Evolutionary conservation across 2,113 vertebrate genomes (phyloP), one percentile per base, ranked within the genome.

Genomic region (Mormoops blainvillei): DNA sequence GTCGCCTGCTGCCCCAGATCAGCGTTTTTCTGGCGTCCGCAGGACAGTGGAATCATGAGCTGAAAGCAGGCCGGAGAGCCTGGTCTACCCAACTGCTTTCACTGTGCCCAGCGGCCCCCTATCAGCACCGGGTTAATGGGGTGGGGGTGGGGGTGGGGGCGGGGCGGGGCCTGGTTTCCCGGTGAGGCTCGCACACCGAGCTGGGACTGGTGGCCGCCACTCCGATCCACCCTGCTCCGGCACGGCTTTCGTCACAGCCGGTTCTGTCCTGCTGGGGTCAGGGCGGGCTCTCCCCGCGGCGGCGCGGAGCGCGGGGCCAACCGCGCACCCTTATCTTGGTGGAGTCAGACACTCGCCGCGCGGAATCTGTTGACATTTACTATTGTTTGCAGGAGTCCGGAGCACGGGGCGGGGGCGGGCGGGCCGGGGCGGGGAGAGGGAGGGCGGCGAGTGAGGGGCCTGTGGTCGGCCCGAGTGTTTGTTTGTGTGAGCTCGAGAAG

Each of bases 301-400:
- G 9, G 22, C 85, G 82, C 68, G 73, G 88, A 97, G 95, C 86
- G 89, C 97, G 50, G 96, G 95, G 97, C 94, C 97, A 93, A 68
- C 82, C 0, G 11, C 26, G 80, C 19, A 80, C 89, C 83, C 85
- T 98, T 95, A 85, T 95, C 96, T 95, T 96, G 3, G 73, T 83
- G 7, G 95, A 98, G 63, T 97, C 97, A 96, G 96, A 93, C 61
- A 24, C 87, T 95, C 89, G 94, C 95, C 78, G 67, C 56, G 82
- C 91, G 93, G 97, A 97, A 97, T 97, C 97, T 97, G 97, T 98
- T 98, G 97, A 98, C 97, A 97, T 98, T 97, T 97, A 98, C 97
- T 96, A 98, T 97, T 97, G 97, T 98, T 98, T 93, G 86, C 97
- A n/a, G 83, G 93, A 97, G 97, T 93, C 96, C 94, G 33, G 94